Conservation (phyloP, 2,888 invertebrate genomes). For the Yponomeuta cagnagella region DNA sequence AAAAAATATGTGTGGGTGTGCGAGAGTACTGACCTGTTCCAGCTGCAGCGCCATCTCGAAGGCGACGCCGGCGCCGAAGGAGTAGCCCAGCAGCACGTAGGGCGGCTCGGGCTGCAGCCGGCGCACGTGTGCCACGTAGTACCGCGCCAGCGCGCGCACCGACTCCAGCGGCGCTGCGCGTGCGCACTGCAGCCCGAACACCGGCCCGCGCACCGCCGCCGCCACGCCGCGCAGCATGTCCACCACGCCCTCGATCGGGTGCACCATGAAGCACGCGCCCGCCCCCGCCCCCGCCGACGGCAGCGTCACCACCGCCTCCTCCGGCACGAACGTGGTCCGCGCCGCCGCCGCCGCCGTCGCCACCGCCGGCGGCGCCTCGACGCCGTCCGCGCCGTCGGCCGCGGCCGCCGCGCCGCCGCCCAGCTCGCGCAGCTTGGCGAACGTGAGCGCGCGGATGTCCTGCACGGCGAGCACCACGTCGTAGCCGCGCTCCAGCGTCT, state of each 20-base stretch:
- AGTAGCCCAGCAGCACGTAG: slow-evolving; percentile 94
- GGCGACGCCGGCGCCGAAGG: slow-evolving; percentile 95
- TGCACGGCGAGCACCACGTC: slow-evolving; percentile 90
- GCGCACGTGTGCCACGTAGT: slow-evolving; percentile 84
- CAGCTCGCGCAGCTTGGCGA: slow-evolving; percentile 70
- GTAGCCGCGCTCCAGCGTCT: slow-evolving; percentile 91
- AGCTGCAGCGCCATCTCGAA: slow-evolving; percentile 95
- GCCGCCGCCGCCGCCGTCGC: slow-evolving; percentile 37
- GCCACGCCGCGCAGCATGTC: slow-evolving; percentile 83
- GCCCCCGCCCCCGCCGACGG: slow-evolving; percentile 56
- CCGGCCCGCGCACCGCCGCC: slow-evolving; percentile 81
- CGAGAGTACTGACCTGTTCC: slow-evolving; percentile 63
- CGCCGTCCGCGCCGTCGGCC: slow-evolving; percentile 19
- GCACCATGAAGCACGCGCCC: slow-evolving; percentile 76
- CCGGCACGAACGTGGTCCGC: slow-evolving; percentile 82
- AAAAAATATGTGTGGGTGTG: not conserved
- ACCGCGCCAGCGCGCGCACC: slow-evolving; percentile 82
- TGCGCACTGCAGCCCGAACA: slow-evolving; percentile 94
- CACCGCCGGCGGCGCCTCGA: slow-evolving; percentile 26
- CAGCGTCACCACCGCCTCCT: slow-evolving; percentile 81
- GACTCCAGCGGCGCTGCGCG: slow-evolving; percentile 82
- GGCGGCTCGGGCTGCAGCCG: slow-evolving; percentile 87
- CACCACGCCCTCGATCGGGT: slow-evolving; percentile 93
- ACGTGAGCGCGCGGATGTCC: slow-evolving; percentile 88
- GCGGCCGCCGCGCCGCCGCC: slow-evolving; percentile 32